Evolutionary conservation across 2,113 vertebrate species (phyloP), one percentile per base, ranked within the genome.

Genomic region (Menidia beryllina): DNA sequence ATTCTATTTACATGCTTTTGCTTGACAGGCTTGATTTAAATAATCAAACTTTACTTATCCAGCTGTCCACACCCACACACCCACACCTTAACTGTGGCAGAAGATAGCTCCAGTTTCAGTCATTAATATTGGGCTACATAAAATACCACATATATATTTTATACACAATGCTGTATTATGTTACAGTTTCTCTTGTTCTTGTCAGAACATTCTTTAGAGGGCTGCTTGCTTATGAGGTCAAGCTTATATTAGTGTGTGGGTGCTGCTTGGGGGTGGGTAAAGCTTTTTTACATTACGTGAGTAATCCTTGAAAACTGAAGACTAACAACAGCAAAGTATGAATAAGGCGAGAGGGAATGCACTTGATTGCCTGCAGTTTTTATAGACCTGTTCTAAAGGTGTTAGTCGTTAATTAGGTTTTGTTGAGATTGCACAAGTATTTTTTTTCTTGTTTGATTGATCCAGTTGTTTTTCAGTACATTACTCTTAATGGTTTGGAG

Each of bases 221-320:
- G 36, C 17, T 1, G 27, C 3, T n/a, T 45, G 27, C 5, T 12
- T 13, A 14, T 45, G 13, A 19, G 48, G 19, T 15, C 0, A 1
- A 26, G 17, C n/a, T n/a, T 38, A 17, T 65, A 9, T 52, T 53
- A 26, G 19, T 23, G 63, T 45, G 63, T 66, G 63, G 63, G 63
- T 45, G 63, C 38, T 38, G 61, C 11, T 25, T 14, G 51, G 49
- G 61, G 8, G 38, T n/a, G 21, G n/a, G 19, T n/a, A 27, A 7
- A 39, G 54, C 54, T 14, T 69, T 27, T n/a, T n/a, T 41, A 53
- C 20, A 21, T 48, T 21, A 67, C 20, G 9, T n/a, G 26, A 23
- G 36, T 36, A 27, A 0, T 49, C 30, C 47, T 1, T 38, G 0
- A 5, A 27, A 34, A 11, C 8, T 48, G 39, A 60, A 41, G 15